Conservation (phyloP, 2,888 invertebrate species). For the Notodonta dromedarius region DNA sequence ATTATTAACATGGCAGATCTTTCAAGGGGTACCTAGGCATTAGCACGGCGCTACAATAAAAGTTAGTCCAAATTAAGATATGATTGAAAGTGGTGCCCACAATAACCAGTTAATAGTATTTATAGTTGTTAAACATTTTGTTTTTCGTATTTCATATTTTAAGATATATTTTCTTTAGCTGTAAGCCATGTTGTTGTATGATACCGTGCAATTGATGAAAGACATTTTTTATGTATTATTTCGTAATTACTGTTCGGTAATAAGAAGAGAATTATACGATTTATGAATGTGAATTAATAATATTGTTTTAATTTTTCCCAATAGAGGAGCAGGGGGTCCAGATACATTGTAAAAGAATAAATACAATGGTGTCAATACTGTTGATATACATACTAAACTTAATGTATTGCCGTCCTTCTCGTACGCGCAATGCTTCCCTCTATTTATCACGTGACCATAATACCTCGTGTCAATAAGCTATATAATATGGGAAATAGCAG, state of each 20-base stretch:
- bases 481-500: no score
- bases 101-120: conserved; percentile 39
- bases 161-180: conserved; percentile 39
- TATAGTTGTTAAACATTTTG: conserved; percentile 36
- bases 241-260: conserved; percentile 50
- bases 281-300: conserved; percentile 68
- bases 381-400: no score
- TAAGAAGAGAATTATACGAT: conserved; percentile 73
- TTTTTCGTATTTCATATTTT: conserved; percentile 34
- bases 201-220: conserved; percentile 50
- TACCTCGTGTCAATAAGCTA: no score
- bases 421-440: no score
- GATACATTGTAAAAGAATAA: neutral
- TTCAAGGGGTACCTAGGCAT: no score
- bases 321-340: neutral
- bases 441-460: no score
- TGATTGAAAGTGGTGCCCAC: conserved; percentile 27
- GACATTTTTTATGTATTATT: conserved; percentile 59
- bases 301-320: conserved; percentile 43
- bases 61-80: conserved; percentile 16
- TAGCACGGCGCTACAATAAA: conserved; percentile 5
- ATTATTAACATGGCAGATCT: no score
- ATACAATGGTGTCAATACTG: no score
- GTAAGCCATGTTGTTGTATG: conserved; percentile 48
- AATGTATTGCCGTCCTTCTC: no score